These are phyloP conservation scores for Adelosebastes latens DNA, from an alignment of 2,797 vertebrate species.

Conservation along the genomic window DNA sequence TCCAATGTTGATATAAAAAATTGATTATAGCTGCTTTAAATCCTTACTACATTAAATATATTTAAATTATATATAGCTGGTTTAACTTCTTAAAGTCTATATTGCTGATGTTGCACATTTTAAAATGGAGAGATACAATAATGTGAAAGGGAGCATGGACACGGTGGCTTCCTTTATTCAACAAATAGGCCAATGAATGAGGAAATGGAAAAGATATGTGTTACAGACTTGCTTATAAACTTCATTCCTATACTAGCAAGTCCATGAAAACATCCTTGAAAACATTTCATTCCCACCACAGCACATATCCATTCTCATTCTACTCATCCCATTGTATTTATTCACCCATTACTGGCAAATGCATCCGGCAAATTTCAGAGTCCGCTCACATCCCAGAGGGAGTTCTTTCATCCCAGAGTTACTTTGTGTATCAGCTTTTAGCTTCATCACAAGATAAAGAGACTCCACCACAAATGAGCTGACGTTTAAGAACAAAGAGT, in stretches of 20 bases:
- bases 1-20: background rate
- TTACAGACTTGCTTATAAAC: background rate
- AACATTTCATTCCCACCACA: background rate
- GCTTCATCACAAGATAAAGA: slow-evolving; percentile 33
- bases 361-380: slow-evolving; percentile 25
- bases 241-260: background rate
- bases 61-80: background rate
- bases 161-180: background rate
- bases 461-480: slow-evolving; percentile 3
- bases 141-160: background rate
- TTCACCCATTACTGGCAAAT: slow-evolving; percentile 48
- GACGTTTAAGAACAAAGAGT: slow-evolving; percentile 23
- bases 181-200: background rate
- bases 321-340: slow-evolving; percentile 42
- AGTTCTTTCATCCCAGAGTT: slow-evolving; percentile 33
- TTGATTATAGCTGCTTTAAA: background rate
- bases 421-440: slow-evolving; percentile 33
- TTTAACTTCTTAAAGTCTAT: background rate
- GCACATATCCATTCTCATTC: slow-evolving; percentile 41
- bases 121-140: background rate
- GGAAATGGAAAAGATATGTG: background rate
- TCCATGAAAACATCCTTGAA: background rate
- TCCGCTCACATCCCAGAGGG: slow-evolving; percentile 25
- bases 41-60: background rate
- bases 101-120: no score